Conservation (phyloP, 2,888 invertebrate species). For the Icerya purchasi region DNA sequence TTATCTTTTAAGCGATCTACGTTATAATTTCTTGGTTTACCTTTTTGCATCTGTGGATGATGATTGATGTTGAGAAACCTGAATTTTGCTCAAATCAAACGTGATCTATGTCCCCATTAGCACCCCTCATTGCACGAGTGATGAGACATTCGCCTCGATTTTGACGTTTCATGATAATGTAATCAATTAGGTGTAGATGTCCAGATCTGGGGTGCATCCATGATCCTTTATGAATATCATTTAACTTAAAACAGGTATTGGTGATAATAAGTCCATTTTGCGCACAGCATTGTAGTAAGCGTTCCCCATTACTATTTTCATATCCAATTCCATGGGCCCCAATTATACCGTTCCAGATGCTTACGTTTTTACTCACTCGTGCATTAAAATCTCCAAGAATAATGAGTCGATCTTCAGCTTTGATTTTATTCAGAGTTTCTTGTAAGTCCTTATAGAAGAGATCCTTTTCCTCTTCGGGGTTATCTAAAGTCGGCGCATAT, state of each 20-base stretch:
- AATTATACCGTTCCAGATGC: background rate
- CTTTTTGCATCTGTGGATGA: background rate
- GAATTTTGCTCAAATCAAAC: background rate
- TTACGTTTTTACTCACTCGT: background rate
- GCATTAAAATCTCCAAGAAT: background rate
- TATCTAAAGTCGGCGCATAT: background rate
- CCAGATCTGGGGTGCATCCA: background rate
- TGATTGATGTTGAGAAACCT: background rate
- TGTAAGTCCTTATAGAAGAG: background rate
- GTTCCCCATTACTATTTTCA: background rate
- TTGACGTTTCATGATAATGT: background rate
- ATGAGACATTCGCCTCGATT: background rate
- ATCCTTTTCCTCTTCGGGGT: background rate
- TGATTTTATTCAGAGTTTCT: background rate
- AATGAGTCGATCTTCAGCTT: background rate
- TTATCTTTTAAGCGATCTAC: background rate
- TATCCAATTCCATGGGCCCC: background rate
- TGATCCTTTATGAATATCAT: background rate
- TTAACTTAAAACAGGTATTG: background rate
- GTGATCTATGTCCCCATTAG: background rate
- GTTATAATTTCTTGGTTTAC: background rate
- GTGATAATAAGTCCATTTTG: background rate
- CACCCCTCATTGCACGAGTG: background rate
- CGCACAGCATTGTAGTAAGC: background rate
- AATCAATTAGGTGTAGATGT: background rate